Evolutionary conservation across 1,140 invertebrate genomes (phyloP).

Genomic region (Meloidogyne floridensis): DNA sequence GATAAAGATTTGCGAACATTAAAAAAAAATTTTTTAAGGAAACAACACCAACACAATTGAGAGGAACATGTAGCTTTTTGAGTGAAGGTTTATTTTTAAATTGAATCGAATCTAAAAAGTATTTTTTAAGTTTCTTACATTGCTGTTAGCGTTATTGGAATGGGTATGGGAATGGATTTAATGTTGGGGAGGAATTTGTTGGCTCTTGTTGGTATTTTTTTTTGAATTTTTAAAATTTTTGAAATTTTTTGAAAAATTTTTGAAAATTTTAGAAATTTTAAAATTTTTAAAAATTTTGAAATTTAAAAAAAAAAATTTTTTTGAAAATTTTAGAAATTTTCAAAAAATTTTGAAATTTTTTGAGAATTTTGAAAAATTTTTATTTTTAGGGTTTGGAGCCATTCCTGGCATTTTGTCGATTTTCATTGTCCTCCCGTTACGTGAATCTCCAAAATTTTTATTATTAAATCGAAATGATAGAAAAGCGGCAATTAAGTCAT

Average conservation of each 20-base stretch:
- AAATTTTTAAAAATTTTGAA: too few species aligned
- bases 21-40: conserved; percentile 40
- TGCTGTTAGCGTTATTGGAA: conserved; percentile 53
- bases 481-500: conserved; percentile 43
- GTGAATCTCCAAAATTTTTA: conserved; percentile 57
- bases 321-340: neutral
- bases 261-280: too few species aligned
- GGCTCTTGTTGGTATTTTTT: conserved; percentile 43
- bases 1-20: too few species aligned
- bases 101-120: neutral
- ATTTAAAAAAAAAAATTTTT: neutral
- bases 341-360: too few species aligned
- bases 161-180: conserved; percentile 59
- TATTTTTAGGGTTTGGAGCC: conserved; percentile 41
- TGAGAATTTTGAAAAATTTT: neutral
- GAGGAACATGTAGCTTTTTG: conserved; percentile 55
- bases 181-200: conserved; percentile 48
- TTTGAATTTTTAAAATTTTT: neutral
- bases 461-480: conserved; percentile 50
- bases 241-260: too few species aligned
- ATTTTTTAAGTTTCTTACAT: conserved; percentile 43
- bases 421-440: conserved; percentile 51
- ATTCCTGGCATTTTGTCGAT: conserved; percentile 53
- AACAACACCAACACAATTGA: conserved; percentile 53
- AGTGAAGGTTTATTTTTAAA: conserved; percentile 15